Percentiles rank a stretch among this genome's conserved stretches.
phyloP scores from a whole-genome alignment of 2,113 vertebrate species.

The Helogale parvula region DNA sequence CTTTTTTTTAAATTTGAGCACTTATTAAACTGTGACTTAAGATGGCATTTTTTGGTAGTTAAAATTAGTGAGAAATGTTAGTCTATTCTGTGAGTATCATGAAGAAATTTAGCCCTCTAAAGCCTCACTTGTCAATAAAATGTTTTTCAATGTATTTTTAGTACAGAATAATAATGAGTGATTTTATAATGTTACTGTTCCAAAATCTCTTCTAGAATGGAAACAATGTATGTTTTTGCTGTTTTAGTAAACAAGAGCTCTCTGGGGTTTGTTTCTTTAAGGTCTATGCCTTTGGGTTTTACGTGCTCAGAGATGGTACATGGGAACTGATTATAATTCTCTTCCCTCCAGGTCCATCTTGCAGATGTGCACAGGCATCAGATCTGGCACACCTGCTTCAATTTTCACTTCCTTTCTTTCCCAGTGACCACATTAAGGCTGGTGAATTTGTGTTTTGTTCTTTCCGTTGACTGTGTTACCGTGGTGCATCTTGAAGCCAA shows the following conservation, averaged over 20 bases:
- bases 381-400: background rate
- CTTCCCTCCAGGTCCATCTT: background rate
- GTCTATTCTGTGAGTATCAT: background rate
- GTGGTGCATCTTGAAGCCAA: background rate
- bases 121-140: background rate
- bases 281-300: background rate
- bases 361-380: background rate
- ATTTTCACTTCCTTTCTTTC: background rate
- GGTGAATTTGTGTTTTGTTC: background rate
- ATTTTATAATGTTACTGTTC: constrained; percentile 27
- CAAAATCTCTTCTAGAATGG: background rate
- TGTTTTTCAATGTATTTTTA: constrained; percentile 30
- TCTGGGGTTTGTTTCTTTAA: constrained; percentile 35
- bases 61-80: constrained; percentile 40
- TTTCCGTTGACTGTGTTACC: background rate
- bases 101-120: constrained; percentile 15
- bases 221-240: constrained; percentile 24
- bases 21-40: constrained; percentile 23
- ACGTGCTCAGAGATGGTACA: background rate
- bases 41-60: constrained; percentile 21
- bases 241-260: constrained; percentile 16
- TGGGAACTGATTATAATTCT: constrained; percentile 23
- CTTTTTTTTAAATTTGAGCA: background rate
- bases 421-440: constrained; percentile 33
- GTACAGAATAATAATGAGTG: constrained; percentile 41